Conservation (phyloP, 2,113 vertebrate species). For the Chrysochloris asiatica region DNA sequence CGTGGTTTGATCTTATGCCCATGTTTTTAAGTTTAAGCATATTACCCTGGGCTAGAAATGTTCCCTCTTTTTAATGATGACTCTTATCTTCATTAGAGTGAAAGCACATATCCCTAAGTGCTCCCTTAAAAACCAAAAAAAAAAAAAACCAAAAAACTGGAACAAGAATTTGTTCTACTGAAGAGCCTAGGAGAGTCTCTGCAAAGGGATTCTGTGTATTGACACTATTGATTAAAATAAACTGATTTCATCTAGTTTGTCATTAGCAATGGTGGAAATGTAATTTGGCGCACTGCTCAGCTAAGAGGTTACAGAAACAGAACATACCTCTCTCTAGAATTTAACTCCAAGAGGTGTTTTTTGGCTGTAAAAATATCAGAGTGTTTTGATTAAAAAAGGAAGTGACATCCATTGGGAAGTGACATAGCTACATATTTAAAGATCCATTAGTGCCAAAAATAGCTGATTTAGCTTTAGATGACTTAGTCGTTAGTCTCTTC, state of each 20-base stretch:
- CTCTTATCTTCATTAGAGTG: neutral
- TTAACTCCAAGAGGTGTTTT: neutral
- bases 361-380: neutral
- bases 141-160: neutral
- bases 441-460: neutral
- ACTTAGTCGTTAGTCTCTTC: neutral
- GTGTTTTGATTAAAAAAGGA: conserved; percentile 13
- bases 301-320: neutral
- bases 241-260: conserved; percentile 10
- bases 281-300: conserved; percentile 25
- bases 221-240: neutral
- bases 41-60: neutral
- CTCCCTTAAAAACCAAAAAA: too few relatives aligned
- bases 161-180: neutral
- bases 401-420: neutral
- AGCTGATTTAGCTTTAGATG: neutral
- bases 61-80: conserved; percentile 58
- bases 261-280: neutral
- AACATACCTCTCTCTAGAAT: neutral
- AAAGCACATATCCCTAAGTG: neutral
- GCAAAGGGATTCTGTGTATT: neutral
- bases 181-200: neutral
- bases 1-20: neutral
- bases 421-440: neutral
- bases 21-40: neutral